Base-by-base conservation (phyloP, 2,113 vertebrate genomes). In the Athene cunicularia region DNA sequence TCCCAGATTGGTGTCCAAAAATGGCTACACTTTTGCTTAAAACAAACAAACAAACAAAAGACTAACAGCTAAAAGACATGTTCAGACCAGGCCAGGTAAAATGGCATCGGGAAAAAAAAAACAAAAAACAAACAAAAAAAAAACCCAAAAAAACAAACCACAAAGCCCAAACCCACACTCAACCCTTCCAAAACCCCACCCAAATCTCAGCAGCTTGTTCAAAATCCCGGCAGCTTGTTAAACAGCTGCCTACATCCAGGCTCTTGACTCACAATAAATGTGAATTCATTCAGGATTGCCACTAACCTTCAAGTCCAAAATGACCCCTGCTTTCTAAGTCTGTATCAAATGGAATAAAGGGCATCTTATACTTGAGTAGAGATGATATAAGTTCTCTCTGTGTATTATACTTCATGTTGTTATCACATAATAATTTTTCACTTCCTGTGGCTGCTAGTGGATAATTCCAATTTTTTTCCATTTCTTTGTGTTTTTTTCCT, bases 341-440 rank as follows among this genome's bases (percentile, higher is more conserved):
- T 73, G 0, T 75, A 94, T 82, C 62, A 73, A 93, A 88, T 41
- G 62, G 62, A 82, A 80, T 91, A 91, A 90, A 94, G 62, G 33
- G 4, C 33, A 76, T 72, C 74, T 82, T 85, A 74, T 33, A 70
- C 62, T 82, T 68, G 22, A 85, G 60, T 37, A 82, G 52, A 72
- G 94, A 81, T 50, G 3, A 56, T 75, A 5, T 15, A 87, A 66
- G 3, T 74, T 89, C 58, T 92, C 35, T 62, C 76, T 85, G 30
- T 95, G 62, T 49, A 43, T 84, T 91, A 58, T 63, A 80, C 17
- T 95, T 95, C 66, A 49, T 45, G 62, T 68, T 94, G 77, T 90
- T 91, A 79, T 43, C 71, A 80, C 60, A 77, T 77, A 66, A 72
- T 73, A 83, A 74, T 93, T 94, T 90, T 93, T 89, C 28, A 94